A percentile compares a stretch with the other conserved stretches of the same genome.
These are phyloP conservation scores for Polietes domitor DNA, from an alignment of 2,888 invertebrate species.

Conservation along the genomic window DNA sequence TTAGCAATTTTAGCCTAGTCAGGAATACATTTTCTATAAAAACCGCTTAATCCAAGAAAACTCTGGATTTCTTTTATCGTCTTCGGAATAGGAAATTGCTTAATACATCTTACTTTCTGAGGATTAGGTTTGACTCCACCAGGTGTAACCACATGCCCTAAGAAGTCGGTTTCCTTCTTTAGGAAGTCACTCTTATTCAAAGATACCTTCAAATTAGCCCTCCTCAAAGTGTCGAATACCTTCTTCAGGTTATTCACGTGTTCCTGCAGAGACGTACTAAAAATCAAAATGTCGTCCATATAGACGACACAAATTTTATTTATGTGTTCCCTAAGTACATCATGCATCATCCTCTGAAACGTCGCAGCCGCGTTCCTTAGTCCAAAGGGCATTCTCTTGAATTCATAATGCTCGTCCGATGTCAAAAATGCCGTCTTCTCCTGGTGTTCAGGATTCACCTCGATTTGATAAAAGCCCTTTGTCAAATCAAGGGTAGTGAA, in stretches of 20 bases:
- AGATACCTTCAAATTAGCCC: not conserved
- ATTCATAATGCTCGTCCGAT: constrained; percentile 32
- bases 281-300: constrained; percentile 35
- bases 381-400: constrained; percentile 38
- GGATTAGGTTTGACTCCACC: not conserved
- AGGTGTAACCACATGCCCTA: not conserved
- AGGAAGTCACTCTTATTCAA: not conserved
- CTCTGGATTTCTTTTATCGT: not conserved
- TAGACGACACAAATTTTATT: constrained; percentile 18
- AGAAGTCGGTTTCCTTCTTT: not conserved
- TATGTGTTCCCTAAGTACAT: constrained; percentile 7
- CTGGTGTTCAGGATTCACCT: too few species aligned
- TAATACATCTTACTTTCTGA: not conserved
- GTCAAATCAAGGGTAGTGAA: constrained; percentile 14
- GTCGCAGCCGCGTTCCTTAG: constrained; percentile 18
- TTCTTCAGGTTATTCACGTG: not conserved
- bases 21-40: not conserved
- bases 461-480: not conserved
- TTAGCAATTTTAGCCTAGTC: not conserved
- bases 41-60: not conserved
- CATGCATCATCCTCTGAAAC: constrained; percentile 6
- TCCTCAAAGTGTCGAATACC: not conserved
- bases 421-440: constrained; percentile 43
- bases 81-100: not conserved
- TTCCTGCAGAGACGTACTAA: constrained; percentile 22